phyloP scores from a whole-genome alignment of 30 jellyfish, hydroid and myxozoan genomes.

The Chrysaora quinquecirrha region DNA sequence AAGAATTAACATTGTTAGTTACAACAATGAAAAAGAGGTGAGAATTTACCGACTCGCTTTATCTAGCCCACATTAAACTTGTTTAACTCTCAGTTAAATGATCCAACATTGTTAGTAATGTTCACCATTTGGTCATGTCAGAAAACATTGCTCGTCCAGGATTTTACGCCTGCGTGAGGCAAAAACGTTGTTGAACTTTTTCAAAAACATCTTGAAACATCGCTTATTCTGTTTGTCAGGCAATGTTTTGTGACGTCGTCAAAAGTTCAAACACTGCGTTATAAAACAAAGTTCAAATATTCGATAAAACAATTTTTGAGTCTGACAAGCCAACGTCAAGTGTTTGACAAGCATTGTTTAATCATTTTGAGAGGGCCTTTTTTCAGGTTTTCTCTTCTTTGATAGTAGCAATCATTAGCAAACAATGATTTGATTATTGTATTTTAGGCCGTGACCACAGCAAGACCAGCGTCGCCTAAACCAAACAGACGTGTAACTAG shows the following conservation, averaged over 20 bases:
- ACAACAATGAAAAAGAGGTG: conserved; percentile 38
- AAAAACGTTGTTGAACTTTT: too few relatives aligned
- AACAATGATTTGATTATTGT: neutral
- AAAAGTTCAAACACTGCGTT: too few relatives aligned
- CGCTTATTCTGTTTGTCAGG: too few relatives aligned
- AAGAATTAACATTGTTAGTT: conserved; percentile 58
- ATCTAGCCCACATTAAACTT: neutral
- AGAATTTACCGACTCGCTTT: neutral
- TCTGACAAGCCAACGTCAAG: too few relatives aligned
- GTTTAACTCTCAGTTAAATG: neutral
- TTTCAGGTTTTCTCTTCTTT: too few relatives aligned
- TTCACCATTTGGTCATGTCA: neutral
- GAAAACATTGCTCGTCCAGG: neutral
- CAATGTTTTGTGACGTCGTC: too few relatives aligned
- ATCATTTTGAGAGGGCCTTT: too few relatives aligned
- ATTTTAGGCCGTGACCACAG: conserved; percentile 5
- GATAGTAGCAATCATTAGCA: too few relatives aligned
- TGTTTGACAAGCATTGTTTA: too few relatives aligned
- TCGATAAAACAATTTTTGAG: too few relatives aligned
- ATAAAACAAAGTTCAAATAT: too few relatives aligned
- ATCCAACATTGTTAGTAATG: neutral
- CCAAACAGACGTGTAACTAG: conserved; percentile 56
- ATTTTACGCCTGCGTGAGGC: neutral
- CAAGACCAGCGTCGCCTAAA: conserved; percentile 61
- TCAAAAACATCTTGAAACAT: too few relatives aligned